phyloP scores from a whole-genome alignment of 2,797 vertebrate species.

The Epinephelus awoara region DNA sequence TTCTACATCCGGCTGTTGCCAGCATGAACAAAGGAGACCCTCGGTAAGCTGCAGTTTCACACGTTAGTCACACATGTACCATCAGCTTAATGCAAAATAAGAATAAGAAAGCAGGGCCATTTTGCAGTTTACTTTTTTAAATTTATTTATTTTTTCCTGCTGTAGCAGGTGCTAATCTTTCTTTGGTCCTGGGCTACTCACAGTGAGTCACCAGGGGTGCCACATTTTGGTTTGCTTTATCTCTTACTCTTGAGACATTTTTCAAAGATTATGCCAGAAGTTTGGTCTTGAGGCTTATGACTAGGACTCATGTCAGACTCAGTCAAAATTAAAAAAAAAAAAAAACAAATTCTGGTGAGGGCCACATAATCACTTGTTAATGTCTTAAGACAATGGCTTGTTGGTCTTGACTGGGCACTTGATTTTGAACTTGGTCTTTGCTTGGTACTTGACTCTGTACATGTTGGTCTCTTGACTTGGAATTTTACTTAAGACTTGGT shows the following conservation, averaged over 20 bases:
- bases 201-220: too few relatives aligned
- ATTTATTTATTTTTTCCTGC: too few relatives aligned
- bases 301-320: not conserved
- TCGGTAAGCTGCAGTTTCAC: constrained; percentile 71
- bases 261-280: not conserved
- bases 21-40: constrained; percentile 82
- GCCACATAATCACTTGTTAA: not conserved
- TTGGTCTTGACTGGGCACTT: not conserved
- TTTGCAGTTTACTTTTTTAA: not conserved
- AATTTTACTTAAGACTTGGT: not conserved
- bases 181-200: too few relatives aligned
- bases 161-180: too few relatives aligned
- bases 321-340: not conserved
- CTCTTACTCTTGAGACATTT: not conserved
- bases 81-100: too few relatives aligned
- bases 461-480: not conserved
- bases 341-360: not conserved
- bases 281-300: not conserved
- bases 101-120: not conserved
- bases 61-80: not conserved
- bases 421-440: too few relatives aligned
- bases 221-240: too few relatives aligned
- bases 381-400: not conserved
- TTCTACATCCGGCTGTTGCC: constrained; percentile 79
- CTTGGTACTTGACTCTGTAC: too few relatives aligned